Base-by-base conservation (phyloP, 2,113 vertebrate species). In the Aviceda subcristata region DNA sequence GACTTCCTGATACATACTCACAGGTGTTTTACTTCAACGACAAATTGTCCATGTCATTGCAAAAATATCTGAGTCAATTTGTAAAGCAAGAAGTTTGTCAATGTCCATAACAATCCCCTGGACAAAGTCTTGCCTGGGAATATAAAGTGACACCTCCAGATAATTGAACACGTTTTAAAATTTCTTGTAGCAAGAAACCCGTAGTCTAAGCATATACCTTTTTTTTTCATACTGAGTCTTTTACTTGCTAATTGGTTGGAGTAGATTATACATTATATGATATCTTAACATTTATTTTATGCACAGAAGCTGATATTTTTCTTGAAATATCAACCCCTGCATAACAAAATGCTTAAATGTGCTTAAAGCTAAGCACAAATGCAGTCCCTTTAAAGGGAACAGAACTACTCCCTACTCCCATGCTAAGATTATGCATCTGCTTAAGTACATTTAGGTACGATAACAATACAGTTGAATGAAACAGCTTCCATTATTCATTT, bases 271-370 rank as follows among this genome's bases (percentile, higher is more conserved):
- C 12, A n/a, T 75, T 72, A 76, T 64, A 56, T 71, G 68, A 38
- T 75, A 90, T 53, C n/a, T 68, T 90, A 79, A 76, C 11, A 66
- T 64, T 80, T 80, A 53, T 86, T 83, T 92, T 87, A 88, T 56
- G 55, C 38, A 77, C 34, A 69, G 62, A 90, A 93, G 36, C 30
- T 71, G 69, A 27, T 34, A 24, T 79, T 95, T 94, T 81, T 78
- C 27, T 92, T 90, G 34, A 69, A 83, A 80, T 69, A 79, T 59
- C 56, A 75, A 3, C 5, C 14, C 27, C 9, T 76, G 34, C 15
- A 57, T 57, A 77, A 72, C 8, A 82, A 93, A 92, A 60, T 68
- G 27, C 15, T 78, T 75, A 71, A 90, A 66, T 48, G 3, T 64
- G 11, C 22, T 76, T 86, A 76, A 90, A 88, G 43, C 17, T 68